These are phyloP conservation scores for Calameuta pallipes DNA, from an alignment of 2,888 invertebrate genomes.

Conservation along the genomic window DNA sequence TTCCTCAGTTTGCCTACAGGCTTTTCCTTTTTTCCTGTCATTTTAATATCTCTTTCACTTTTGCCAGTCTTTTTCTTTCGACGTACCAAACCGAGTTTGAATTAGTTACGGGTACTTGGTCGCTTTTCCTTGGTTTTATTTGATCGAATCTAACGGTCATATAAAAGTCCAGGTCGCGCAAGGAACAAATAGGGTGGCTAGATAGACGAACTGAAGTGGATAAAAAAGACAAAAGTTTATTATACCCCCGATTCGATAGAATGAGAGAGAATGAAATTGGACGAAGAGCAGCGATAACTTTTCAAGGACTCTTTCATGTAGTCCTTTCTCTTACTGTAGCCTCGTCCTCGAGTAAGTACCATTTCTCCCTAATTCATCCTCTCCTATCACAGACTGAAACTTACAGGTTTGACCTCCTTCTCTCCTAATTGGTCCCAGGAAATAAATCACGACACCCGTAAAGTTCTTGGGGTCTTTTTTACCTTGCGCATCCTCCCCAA, in stretches of 20 bases:
- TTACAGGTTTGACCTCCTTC: slow-evolving; percentile 15
- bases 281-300: background rate
- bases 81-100: background rate
- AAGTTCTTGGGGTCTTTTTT: slow-evolving; percentile 11
- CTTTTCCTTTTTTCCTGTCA: background rate
- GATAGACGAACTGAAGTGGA: background rate
- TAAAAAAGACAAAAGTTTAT: slow-evolving; percentile 2
- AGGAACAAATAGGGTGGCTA: background rate
- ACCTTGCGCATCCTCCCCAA: background rate
- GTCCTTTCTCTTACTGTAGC: background rate
- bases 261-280: background rate
- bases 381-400: background rate
- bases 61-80: background rate
- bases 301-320: slow-evolving; percentile 1
- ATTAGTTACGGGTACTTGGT: background rate
- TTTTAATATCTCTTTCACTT: background rate
- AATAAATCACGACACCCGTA: slow-evolving; percentile 34
- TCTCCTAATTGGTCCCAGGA: slow-evolving; percentile 33
- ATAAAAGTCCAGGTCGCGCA: background rate
- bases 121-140: background rate
- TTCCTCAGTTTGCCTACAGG: background rate
- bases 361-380: background rate
- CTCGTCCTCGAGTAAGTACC: background rate
- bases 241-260: background rate
- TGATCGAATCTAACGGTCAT: background rate